These are phyloP conservation scores for Notarius quadriscutis DNA, from an alignment of 2,113 vertebrate species.

Conservation along the genomic window DNA sequence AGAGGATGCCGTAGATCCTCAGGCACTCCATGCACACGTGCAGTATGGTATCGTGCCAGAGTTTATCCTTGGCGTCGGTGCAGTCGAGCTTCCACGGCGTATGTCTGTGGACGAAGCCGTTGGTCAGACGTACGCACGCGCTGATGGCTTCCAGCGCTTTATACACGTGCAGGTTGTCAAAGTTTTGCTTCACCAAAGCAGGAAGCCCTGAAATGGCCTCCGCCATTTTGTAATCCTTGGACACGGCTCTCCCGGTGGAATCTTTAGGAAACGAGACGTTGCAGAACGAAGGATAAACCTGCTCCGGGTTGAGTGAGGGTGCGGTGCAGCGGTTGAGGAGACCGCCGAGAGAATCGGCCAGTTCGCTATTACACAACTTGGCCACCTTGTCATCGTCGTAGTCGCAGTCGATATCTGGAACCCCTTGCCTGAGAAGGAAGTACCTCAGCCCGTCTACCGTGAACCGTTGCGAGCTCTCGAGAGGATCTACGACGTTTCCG, in stretches of 20 bases:
- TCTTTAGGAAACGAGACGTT: slow-evolving; percentile 73
- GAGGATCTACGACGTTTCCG: slow-evolving; percentile 87
- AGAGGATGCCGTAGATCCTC: slow-evolving; percentile 83
- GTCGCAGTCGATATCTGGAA: slow-evolving; percentile 88
- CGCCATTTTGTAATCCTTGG: slow-evolving; percentile 82
- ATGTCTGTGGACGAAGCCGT: slow-evolving; percentile 89
- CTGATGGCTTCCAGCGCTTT: slow-evolving; percentile 86
- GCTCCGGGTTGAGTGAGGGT: slow-evolving; percentile 81
- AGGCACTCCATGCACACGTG: slow-evolving; percentile 87
- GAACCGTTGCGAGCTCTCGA: slow-evolving; percentile 69
- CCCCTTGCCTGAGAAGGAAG: slow-evolving; percentile 90
- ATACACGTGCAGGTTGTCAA: slow-evolving; percentile 81
- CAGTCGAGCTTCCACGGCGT: slow-evolving; percentile 84
- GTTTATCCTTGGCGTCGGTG: slow-evolving; percentile 63
- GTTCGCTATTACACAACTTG: slow-evolving; percentile 85
- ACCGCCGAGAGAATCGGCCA: slow-evolving; percentile 89
- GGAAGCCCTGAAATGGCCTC: slow-evolving; percentile 73
- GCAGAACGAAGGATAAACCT: slow-evolving; percentile 80
- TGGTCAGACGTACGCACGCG: slow-evolving; percentile 82
- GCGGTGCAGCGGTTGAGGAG: slow-evolving; percentile 90
- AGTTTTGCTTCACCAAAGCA: slow-evolving; percentile 71
- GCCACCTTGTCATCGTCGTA: slow-evolving; percentile 84
- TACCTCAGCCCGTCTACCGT: slow-evolving; percentile 89
- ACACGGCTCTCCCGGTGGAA: slow-evolving; percentile 56
- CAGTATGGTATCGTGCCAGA: slow-evolving; percentile 85